Percentiles rank a stretch among this genome's conserved stretches.
These are phyloP conservation scores for Dolichotis patagonum DNA, from an alignment of 2,113 vertebrate genomes.

Conservation along the genomic window DNA sequence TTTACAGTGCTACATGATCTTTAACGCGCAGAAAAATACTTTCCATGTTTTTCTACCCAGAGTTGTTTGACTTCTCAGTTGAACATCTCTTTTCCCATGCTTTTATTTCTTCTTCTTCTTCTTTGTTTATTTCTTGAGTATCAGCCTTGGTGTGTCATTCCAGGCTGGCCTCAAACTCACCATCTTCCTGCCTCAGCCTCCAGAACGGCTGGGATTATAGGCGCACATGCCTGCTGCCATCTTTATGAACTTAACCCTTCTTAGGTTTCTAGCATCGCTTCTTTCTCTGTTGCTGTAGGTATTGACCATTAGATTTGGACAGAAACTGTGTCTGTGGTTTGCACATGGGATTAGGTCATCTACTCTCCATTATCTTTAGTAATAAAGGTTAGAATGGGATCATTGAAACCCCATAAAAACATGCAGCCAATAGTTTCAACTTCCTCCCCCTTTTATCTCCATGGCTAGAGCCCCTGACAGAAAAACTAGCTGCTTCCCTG, in stretches of 20 bases:
- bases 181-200: background rate
- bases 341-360: background rate
- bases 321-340: constrained; percentile 18
- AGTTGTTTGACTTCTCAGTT: constrained; percentile 24
- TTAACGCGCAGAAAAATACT: constrained; percentile 19
- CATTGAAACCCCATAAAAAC: background rate
- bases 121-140: background rate
- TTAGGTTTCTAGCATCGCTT: constrained; percentile 2
- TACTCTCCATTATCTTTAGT: background rate
- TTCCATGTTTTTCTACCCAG: constrained; percentile 28
- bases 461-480: background rate
- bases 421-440: background rate
- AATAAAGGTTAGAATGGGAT: background rate
- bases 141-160: background rate
- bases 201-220: background rate
- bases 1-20: constrained; percentile 42
- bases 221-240: background rate
- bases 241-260: constrained; percentile 6
- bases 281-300: background rate
- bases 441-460: background rate
- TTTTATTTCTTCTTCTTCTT: too few species aligned
- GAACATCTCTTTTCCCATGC: background rate
- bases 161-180: background rate
- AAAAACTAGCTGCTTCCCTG: background rate
- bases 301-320: background rate